Base-by-base conservation (phyloP, 2,888 invertebrate genomes). In the Aphodius sticticus region DNA sequence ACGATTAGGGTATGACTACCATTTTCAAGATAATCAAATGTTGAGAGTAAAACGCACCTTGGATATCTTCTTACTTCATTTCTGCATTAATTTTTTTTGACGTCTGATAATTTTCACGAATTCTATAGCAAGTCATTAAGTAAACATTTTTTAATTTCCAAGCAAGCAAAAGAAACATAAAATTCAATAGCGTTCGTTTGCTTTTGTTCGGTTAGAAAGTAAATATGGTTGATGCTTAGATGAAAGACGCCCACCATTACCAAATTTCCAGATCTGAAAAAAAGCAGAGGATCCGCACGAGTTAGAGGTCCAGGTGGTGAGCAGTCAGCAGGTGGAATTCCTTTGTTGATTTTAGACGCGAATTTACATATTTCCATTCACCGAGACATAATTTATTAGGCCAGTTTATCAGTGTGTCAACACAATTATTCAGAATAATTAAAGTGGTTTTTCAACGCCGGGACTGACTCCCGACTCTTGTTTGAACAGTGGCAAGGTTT, bases 361-460 rank as follows among this genome's bases (percentile, higher is more conserved):
- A 76, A 76, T 76, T 76, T 76, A 69, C 76, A 76, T 76, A 76
- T 76, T 76, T 36, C 76, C 69, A 76, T 69, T 69, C 76, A 26
- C 14, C 26, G 69, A 26, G 69, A 69, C 53, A 76, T 76, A 76
- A 76, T 76, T 76, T 76, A 76, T 76, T 76, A 69, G 69, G 69
- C 76, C 70, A 76, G 79, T 76, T 79, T 76, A 79, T 79, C 79
- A 71, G 70, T 38, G 38, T 79, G 79, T 79, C 79, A 79, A 79
- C 79, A 79, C 79, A 71, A 79, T 79, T 79, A 79, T 79, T 79
- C 79, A 79, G 76, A 79, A 79, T 79, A 79, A 79, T 79, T 79
- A 76, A 79, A 76, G 71, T 53, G 69, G 69, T 70, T 79, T 76
- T 76, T 79, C 69, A 70, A 76, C 69, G 70, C 74, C 16, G 81